Percentiles rank a stretch among this genome's conserved stretches.
phyloP scores from a whole-genome alignment of 2,797 vertebrate genomes.

The Streptopelia turtur region DNA sequence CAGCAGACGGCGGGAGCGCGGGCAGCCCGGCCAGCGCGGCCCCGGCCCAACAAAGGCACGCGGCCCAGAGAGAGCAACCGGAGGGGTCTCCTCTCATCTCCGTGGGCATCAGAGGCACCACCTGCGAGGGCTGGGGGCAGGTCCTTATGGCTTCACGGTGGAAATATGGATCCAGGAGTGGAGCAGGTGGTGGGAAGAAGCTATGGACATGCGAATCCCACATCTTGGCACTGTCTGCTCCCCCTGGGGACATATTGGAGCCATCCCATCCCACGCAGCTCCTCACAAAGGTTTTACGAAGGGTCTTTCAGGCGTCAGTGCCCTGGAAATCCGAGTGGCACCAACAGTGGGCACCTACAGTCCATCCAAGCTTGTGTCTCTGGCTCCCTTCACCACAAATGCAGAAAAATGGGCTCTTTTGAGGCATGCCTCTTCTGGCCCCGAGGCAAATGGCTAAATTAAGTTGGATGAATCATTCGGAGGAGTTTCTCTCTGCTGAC shows the following conservation, averaged over 20 bases:
- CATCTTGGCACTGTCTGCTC: not conserved
- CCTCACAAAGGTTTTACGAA: not conserved
- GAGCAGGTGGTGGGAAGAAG: not conserved
- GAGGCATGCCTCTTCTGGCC: not conserved
- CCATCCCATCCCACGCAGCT: not conserved
- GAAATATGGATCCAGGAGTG: accelerated
- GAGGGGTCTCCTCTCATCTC: not conserved
- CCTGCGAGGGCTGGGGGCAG: not conserved
- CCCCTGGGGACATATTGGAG: accelerated
- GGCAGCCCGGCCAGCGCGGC: not conserved
- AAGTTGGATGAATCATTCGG: not conserved
- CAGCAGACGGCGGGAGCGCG: not conserved
- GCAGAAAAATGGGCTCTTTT: not conserved
- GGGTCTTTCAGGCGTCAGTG: not conserved
- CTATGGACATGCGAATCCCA: accelerated
- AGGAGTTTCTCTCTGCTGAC: slow-evolving; percentile 33
- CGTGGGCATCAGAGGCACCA: not conserved
- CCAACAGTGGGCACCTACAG: accelerated
- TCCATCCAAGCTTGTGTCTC: not conserved
- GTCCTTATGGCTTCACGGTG: accelerated
- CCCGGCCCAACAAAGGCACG: not conserved
- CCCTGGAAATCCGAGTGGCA: not conserved
- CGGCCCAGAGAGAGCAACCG: not conserved
- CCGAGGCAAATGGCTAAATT: not conserved
- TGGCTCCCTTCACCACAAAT: not conserved